Evolutionary conservation across 2,888 invertebrate species (phyloP), one percentile per base, ranked within the genome.

Genomic region (Lissonota sp.): DNA sequence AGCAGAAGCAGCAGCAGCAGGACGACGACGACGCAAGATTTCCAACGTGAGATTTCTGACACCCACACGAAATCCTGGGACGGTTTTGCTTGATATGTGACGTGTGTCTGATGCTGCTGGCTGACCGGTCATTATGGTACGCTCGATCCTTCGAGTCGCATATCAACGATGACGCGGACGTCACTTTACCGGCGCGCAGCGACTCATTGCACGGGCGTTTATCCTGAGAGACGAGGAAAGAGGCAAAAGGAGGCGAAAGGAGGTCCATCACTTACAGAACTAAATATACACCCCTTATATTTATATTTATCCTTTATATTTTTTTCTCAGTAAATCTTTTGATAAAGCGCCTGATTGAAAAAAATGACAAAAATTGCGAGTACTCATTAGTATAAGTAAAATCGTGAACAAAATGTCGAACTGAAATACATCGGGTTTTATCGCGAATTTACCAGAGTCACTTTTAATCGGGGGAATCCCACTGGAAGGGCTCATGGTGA

Each of bases 361-460:
- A 26, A 26, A 26, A 26, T 26, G 26, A 26, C 26, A 26, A 26
- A 3, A 26, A 26, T 26, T 26, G n/a, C n/a, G n/a, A n/a, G n/a
- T n/a, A n/a, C 26, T 26, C 26, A 26, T 26, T 26, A 26, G 26
- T 26, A 26, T 26, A 26, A 26, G 26, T 26, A 26, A 26, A 26
- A 26, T 26, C 26, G 26, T 26, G 26, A 26, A 26, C 1, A 2
- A 26, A 44, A 60, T 62, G 53, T 46, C 37, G 60, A 42, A 49
- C 14, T 14, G 40, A 66, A 72, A 60, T 37, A 78, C 82, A 81
- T 81, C 64, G 78, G 73, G 83, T 81, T 88, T 89, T 89, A 90
- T 88, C 89, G 86, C 85, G 84, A 89, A 88, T 89, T 89, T 88
- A 89, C 66, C 88, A 87, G 84, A 88, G 86, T 86, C 85, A 2